These are phyloP conservation scores for Copidosoma aretas DNA, from an alignment of 2,888 invertebrate species.

Conservation along the genomic window DNA sequence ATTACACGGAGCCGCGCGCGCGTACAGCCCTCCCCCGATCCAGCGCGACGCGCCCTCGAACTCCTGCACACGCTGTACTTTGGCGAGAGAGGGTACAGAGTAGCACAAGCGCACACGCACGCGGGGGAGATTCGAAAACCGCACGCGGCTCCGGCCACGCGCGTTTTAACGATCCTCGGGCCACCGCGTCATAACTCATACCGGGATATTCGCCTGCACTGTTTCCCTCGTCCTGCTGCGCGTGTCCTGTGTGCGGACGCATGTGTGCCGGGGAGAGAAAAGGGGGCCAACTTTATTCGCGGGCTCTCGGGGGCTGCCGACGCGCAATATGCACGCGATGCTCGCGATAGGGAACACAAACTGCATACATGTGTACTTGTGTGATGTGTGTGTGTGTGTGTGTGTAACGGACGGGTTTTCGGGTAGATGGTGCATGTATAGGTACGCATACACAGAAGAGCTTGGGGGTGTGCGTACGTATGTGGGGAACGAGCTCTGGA, in stretches of 20 bases:
- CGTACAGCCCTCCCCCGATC: not conserved
- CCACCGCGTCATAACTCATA: slow-evolving; percentile 53
- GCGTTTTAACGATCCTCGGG: slow-evolving; percentile 36
- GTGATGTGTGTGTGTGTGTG: no score
- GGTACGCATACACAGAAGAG: no score
- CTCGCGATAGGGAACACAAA: slow-evolving; percentile 33
- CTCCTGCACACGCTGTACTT: not conserved
- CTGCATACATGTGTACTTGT: no score
- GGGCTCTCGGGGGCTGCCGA: slow-evolving; percentile 17
- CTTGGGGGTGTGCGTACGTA: no score
- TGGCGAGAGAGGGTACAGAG: no score
- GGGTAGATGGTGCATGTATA: no score
- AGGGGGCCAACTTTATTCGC: slow-evolving; percentile 51
- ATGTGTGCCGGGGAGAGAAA: slow-evolving; percentile 18
- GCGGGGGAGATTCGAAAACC: slow-evolving; percentile 1
- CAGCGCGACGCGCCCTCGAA: not conserved
- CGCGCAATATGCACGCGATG: slow-evolving; percentile 45
- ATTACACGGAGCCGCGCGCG: slow-evolving; percentile 4
- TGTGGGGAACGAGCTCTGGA: no score
- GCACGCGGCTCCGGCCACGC: slow-evolving; percentile 3
- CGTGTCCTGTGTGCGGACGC: slow-evolving; percentile 9
- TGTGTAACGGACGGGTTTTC: no score
- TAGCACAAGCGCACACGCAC: not conserved
- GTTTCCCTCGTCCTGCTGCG: slow-evolving; percentile 36
- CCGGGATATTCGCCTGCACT: slow-evolving; percentile 59